Percentiles rank a stretch among this genome's conserved stretches.
Evolutionary conservation across 2,797 vertebrate species (phyloP).

Genomic region (Triplophysa yarkandensis): DNA sequence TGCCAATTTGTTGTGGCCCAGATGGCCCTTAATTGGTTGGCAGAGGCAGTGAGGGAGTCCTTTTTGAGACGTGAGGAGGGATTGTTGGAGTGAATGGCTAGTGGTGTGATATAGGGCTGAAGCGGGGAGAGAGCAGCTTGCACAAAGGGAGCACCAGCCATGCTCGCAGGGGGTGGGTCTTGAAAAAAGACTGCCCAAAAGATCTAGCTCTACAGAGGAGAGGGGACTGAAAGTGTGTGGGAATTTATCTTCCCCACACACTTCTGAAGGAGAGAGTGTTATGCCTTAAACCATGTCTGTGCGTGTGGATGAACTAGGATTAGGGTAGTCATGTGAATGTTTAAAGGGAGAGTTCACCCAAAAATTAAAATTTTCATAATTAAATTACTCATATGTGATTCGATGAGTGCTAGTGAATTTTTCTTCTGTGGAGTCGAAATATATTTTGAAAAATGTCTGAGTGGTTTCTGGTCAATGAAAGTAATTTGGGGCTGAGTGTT

Average conservation of each 20-base stretch:
- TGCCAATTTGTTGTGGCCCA: conserved; percentile 79
- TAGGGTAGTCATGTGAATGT: conserved; percentile 5
- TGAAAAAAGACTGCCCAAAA: conserved; percentile 51
- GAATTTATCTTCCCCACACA: conserved; percentile 42
- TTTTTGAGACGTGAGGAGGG: conserved; percentile 91
- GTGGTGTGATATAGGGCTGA: conserved; percentile 83
- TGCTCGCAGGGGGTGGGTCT: conserved; percentile 65
- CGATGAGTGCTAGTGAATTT: neutral
- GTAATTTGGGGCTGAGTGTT: no score
- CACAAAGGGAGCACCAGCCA: conserved; percentile 90
- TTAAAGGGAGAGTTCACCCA: neutral
- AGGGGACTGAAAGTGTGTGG: conserved; percentile 45
- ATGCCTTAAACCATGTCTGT: neutral
- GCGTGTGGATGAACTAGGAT: conserved; percentile 30
- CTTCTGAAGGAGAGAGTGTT: conserved; percentile 12
- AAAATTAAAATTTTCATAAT: no score
- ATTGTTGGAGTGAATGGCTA: conserved; percentile 92
- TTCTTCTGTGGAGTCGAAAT: neutral
- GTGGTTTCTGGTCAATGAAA: no score
- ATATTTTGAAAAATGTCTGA: neutral
- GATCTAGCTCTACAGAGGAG: conserved; percentile 55
- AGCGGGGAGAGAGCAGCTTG: conserved; percentile 86
- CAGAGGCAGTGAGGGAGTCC: conserved; percentile 88
- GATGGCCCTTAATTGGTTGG: conserved; percentile 97
- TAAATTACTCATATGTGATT: no score